Evolutionary conservation across 1,140 invertebrate species (phyloP).

Genomic region (Apis florea): DNA sequence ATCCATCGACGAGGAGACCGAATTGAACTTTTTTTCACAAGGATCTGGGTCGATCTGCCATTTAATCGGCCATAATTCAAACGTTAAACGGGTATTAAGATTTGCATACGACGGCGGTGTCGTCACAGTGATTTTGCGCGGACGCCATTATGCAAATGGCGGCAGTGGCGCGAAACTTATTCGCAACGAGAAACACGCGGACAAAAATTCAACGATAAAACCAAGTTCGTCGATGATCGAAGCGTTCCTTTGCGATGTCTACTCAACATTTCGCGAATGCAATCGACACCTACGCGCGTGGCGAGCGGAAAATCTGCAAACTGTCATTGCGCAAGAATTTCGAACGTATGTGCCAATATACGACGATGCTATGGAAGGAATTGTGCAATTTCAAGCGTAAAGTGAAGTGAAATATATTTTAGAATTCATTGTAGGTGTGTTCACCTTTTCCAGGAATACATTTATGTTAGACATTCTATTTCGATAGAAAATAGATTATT

Average conservation of each 20-base stretch:
- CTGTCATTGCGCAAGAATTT: background rate
- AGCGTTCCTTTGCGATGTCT: slow-evolving; percentile 37
- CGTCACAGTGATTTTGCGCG: background rate
- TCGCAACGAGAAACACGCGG: background rate
- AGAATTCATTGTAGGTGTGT: background rate
- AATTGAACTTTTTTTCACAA: slow-evolving; percentile 2
- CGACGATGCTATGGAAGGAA: background rate
- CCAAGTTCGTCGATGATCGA: background rate
- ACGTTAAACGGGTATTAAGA: background rate
- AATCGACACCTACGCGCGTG: slow-evolving; percentile 1
- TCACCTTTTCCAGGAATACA: too few species aligned
- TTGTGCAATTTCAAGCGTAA: background rate
- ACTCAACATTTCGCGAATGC: slow-evolving; percentile 47
- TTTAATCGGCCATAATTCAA: slow-evolving; percentile 18
- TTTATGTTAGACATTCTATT: too few species aligned
- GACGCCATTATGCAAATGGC: slow-evolving; percentile 35
- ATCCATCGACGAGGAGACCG: background rate
- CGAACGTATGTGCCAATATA: background rate
- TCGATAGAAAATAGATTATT: too few species aligned
- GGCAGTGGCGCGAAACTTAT: background rate
- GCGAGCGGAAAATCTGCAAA: background rate
- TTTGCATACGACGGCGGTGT: slow-evolving; percentile 5
- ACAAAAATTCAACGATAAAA: background rate
- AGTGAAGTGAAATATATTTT: background rate
- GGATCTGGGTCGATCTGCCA: slow-evolving; percentile 16